Evolutionary conservation across 2,888 invertebrate species (phyloP), one percentile per base, ranked within the genome.

Genomic region (Doris montereyensis): DNA sequence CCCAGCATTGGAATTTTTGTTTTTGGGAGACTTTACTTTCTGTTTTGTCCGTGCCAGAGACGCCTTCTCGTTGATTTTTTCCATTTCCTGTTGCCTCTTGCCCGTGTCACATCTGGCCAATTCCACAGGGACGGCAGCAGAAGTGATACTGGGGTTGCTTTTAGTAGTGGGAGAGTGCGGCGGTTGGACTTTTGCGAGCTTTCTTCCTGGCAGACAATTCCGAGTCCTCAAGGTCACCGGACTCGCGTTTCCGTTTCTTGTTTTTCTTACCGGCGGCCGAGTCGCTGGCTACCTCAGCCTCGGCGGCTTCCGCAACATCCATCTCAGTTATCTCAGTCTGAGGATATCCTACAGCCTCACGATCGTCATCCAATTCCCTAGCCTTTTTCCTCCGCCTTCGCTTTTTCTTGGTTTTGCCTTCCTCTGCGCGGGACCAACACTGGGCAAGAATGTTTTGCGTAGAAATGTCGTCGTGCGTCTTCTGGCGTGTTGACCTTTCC

Each of bases 1-100:
- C n/a, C n/a, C n/a, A n/a, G 77, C 71, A 62, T 71, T 77, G 10
- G 28, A 71, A 35, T 77, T 77, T 58, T 70, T 60, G 21, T 77
- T 58, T 32, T 24, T 8, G 21, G 3, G 26, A 2, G 76, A 41
- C 26, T 28, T 24, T n/a, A n/a, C n/a, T n/a, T n/a, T n/a, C n/a
- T n/a, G n/a, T n/a, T n/a, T n/a, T n/a, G n/a, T n/a, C n/a, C n/a
- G n/a, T n/a, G n/a, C n/a, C n/a, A n/a, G n/a, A n/a, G n/a, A n/a
- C n/a, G n/a, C n/a, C n/a, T n/a, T n/a, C n/a, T n/a, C n/a, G n/a
- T n/a, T n/a, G n/a, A n/a, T n/a, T n/a, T n/a, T n/a, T n/a, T n/a
- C n/a, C n/a, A n/a, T n/a, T n/a, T n/a, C n/a, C n/a, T n/a, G n/a
- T n/a, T n/a, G n/a, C n/a, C n/a, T n/a, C n/a, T n/a, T n/a, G n/a